Evolutionary conservation across 2,888 invertebrate genomes (phyloP), one percentile per base, ranked within the genome.

Genomic region (Dynastes tityus): DNA sequence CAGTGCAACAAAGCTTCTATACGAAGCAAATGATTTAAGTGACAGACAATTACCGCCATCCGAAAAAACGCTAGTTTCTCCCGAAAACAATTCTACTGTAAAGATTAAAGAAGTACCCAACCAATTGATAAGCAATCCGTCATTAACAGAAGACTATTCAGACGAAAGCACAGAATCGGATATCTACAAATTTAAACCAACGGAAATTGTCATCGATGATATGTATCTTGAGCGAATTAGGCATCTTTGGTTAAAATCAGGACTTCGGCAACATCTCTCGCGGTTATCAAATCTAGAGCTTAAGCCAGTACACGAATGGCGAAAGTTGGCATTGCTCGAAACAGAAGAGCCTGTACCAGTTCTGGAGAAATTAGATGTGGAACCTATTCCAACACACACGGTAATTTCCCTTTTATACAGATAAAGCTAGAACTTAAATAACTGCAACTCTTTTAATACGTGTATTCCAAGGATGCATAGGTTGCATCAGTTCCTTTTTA

Each of bases 251-350:
- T 32, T 79, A 29, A 74, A 77, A 61, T 77, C 77, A 16, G 79
- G 79, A 5, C 67, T 79, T 11, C 71, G 79, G 32, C 58, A 74
- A 58, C 79, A 79, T 74, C 13, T 74, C 8, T 77, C 77, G 2
- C 51, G 77, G 32, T 49, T 58, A 32, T 70, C 64, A n/a, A 64
- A 77, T 32, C 40, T 79, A 16, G 61, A 67, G 55, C 58, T 79
- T 9, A 63, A 45, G 4, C 77, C 77, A 8, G 45, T 76, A n/a
- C 71, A 27, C 53, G 73, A 65, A 22, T 49, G 64, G 74, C 55
- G 37, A 13, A 71, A 40, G 45, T 9, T 65, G 0, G 22, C 40
- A 13, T 13, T 16, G 22, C 58, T 45, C 22, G 64, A n/a, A 5
- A 9, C 40, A 2, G 27, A 65, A 22, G 58, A 67, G 2, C 49